A percentile compares a stretch with the other conserved stretches of the same genome.
phyloP scores from a whole-genome alignment of 2,888 invertebrate species.

The Ceratothoa steindachneri region DNA sequence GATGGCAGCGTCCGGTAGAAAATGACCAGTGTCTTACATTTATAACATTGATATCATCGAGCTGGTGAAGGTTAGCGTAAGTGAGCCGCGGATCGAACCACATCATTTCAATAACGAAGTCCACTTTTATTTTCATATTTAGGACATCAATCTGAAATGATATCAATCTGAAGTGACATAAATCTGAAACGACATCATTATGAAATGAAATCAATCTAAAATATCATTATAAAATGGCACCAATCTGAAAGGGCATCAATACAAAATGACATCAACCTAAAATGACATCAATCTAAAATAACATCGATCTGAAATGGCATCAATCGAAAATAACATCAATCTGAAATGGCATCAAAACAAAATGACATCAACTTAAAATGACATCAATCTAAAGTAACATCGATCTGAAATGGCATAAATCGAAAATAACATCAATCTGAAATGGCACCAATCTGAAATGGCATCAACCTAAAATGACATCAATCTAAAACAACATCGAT shows the following conservation, averaged over 20 bases:
- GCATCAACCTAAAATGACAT: neutral
- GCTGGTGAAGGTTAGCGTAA: conserved; percentile 24
- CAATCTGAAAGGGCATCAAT: neutral
- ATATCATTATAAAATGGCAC: neutral
- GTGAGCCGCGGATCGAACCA: conserved; percentile 35
- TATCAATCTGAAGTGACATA: neutral
- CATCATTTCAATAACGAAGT: conserved; percentile 18
- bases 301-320: neutral
- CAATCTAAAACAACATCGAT: neutral
- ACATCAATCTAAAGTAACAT: neutral
- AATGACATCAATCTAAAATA: neutral
- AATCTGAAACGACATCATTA: no score
- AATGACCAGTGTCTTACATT: no score
- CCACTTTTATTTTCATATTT: conserved; percentile 36
- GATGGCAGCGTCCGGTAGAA: no score
- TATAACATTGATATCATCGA: conserved; percentile 33
- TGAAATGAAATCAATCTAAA: neutral
- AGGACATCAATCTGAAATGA: conserved; percentile 29
- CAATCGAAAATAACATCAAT: neutral
- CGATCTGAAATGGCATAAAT: neutral
- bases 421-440: neutral
- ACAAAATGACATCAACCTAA: neutral
- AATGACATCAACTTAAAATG: neutral
- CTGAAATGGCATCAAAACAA: neutral
- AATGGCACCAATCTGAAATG: neutral